Conservation (phyloP, 1,140 invertebrate genomes). For the Marisa cornuarietis region DNA sequence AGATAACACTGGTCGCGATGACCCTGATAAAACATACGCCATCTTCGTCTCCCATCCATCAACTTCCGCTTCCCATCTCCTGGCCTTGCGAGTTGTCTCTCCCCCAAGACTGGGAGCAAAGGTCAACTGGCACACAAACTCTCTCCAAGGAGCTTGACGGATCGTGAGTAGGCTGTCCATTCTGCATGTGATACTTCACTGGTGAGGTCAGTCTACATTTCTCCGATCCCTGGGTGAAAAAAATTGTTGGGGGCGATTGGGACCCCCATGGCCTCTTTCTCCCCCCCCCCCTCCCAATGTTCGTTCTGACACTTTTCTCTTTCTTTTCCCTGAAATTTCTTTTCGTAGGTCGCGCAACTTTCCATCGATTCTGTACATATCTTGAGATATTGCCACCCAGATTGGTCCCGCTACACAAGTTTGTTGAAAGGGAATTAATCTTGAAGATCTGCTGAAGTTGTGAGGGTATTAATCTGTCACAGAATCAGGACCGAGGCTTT, state of each 20-base stretch:
- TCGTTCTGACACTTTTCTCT: too few species aligned
- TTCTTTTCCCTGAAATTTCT: too few species aligned
- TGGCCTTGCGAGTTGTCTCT: background rate
- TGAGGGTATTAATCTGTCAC: too few species aligned
- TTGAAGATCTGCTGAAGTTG: too few species aligned
- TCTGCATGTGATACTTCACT: background rate
- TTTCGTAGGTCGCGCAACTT: too few species aligned
- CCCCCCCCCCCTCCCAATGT: too few species aligned
- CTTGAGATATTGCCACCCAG: too few species aligned
- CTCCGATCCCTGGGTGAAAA: background rate
- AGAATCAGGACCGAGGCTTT: too few species aligned
- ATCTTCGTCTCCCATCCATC: background rate
- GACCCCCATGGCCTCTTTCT: background rate
- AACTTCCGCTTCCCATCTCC: slow-evolving; percentile 2
- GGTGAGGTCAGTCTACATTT: background rate
- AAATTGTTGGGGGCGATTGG: background rate
- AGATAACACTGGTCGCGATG: slow-evolving; percentile 6
- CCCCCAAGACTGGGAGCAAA: background rate
- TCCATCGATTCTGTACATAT: too few species aligned
- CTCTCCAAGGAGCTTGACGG: too few species aligned
- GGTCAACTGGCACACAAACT: slow-evolving; percentile 9
- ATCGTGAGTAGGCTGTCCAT: background rate
- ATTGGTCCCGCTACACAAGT: too few species aligned
- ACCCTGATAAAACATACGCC: slow-evolving; percentile 12
- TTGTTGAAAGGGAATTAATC: too few species aligned